A percentile compares a stretch with the other conserved stretches of the same genome.
Conservation (phyloP, 92 coral and sea anemone species). For the Diadumene lineata region DNA sequence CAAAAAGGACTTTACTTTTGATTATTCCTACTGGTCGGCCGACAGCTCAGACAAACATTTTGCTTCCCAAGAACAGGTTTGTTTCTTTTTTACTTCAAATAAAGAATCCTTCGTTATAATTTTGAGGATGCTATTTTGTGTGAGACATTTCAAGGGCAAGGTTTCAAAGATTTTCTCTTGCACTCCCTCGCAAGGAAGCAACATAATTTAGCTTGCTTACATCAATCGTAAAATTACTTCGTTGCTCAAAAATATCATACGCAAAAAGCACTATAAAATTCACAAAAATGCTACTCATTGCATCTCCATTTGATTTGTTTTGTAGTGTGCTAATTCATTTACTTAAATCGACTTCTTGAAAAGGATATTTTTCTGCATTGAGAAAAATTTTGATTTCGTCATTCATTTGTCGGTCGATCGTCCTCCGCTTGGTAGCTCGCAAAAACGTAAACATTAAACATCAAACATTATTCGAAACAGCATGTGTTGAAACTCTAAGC, state of each 20-base stretch:
- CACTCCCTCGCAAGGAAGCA: constrained; percentile 27
- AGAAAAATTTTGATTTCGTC: neutral
- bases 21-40: constrained; percentile 95
- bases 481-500: neutral
- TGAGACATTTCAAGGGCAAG: neutral
- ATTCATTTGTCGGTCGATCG: constrained; percentile 7
- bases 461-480: neutral
- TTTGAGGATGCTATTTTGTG: neutral
- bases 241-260: no score
- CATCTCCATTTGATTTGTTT: neutral
- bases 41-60: constrained; percentile 93
- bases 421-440: neutral
- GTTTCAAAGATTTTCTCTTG: neutral
- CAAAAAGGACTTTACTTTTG: constrained; percentile 91
- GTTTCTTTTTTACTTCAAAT: neutral
- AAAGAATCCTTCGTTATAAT: neutral
- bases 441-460: constrained; percentile 5
- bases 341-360: neutral
- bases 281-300: neutral
- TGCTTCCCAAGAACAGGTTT: constrained; percentile 95
- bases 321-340: constrained; percentile 4
- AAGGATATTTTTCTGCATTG: neutral
- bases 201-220: neutral
- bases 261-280: neutral
- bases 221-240: neutral